Percentiles rank a stretch among this genome's conserved stretches.
phyloP scores from a whole-genome alignment of 2,797 vertebrate species.

The Smutsia gigantea region DNA sequence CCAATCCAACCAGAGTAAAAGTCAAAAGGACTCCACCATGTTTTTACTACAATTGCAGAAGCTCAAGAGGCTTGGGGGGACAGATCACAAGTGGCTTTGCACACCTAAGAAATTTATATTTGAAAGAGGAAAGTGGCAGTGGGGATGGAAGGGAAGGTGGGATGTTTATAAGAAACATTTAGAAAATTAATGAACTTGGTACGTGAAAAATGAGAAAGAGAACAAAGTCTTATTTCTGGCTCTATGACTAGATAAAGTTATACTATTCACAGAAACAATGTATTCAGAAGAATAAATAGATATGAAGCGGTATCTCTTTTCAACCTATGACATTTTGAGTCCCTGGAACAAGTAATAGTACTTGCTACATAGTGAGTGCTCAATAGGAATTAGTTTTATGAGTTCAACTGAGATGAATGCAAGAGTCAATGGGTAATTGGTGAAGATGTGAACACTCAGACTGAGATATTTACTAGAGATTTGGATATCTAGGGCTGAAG shows the following conservation, averaged over 20 bases:
- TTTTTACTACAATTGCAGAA: fast-evolving
- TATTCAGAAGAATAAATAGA: background rate
- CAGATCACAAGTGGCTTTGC: background rate
- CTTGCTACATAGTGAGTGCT: background rate
- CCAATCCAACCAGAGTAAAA: background rate
- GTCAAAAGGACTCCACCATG: background rate
- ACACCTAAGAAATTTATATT: background rate
- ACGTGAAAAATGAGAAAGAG: background rate
- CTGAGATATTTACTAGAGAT: background rate
- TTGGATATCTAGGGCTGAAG: background rate
- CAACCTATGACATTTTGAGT: background rate
- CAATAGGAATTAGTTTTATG: background rate
- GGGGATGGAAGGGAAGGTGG: background rate
- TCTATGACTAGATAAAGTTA: background rate
- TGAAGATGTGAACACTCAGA: background rate
- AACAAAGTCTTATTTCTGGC: background rate
- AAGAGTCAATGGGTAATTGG: background rate
- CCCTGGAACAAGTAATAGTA: background rate
- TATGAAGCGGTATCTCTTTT: background rate
- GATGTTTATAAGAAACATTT: background rate
- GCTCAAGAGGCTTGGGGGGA: background rate
- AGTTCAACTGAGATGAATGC: background rate
- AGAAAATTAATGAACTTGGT: background rate
- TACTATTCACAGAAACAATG: background rate
- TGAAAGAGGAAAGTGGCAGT: background rate